Percentiles rank a stretch among this genome's conserved stretches.
Conservation (phyloP, 2,888 invertebrate genomes). For the Cheilosia vernalis region DNA sequence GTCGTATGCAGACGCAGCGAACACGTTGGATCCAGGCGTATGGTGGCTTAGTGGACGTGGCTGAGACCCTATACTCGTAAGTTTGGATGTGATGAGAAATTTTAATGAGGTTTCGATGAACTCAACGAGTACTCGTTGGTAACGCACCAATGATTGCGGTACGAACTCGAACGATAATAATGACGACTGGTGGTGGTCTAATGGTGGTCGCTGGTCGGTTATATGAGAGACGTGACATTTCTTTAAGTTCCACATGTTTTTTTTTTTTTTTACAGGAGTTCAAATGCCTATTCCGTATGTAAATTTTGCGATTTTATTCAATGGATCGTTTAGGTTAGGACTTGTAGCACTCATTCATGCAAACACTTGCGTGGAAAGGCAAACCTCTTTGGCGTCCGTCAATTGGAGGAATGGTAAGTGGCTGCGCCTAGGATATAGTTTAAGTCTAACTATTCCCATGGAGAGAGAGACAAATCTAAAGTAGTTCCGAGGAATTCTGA, state of each 20-base stretch:
- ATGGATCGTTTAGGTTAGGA: not conserved
- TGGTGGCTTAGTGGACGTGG: conserved; percentile 24
- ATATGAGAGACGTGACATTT: conserved; percentile 48
- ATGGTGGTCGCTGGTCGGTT: conserved; percentile 42
- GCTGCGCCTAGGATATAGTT: too few relatives aligned
- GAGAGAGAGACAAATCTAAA: too few relatives aligned
- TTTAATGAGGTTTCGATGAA: conserved; percentile 70
- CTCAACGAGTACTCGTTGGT: conserved; percentile 12
- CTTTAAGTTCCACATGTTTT: conserved; percentile 2
- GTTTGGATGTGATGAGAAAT: conserved; percentile 68
- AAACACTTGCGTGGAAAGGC: too few relatives aligned
- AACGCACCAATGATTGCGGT: conserved; percentile 25
- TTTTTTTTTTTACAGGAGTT: conserved; percentile 6
- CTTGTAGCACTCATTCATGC: too few relatives aligned
- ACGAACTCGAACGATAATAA: conserved; percentile 33
- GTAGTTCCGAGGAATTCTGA: too few relatives aligned
- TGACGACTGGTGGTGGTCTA: conserved; percentile 34
- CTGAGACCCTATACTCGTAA: conserved; percentile 48
- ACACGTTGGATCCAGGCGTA: conserved; percentile 34
- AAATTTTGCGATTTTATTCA: conserved; percentile 13
- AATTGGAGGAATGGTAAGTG: too few relatives aligned
- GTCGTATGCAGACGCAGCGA: conserved; percentile 38
- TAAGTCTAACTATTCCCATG: too few relatives aligned
- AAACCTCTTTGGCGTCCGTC: too few relatives aligned
- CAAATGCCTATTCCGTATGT: conserved; percentile 13